Base-by-base conservation (phyloP, 37 sponge, comb jelly and placozoan species). In the Eunapius fragilis region DNA sequence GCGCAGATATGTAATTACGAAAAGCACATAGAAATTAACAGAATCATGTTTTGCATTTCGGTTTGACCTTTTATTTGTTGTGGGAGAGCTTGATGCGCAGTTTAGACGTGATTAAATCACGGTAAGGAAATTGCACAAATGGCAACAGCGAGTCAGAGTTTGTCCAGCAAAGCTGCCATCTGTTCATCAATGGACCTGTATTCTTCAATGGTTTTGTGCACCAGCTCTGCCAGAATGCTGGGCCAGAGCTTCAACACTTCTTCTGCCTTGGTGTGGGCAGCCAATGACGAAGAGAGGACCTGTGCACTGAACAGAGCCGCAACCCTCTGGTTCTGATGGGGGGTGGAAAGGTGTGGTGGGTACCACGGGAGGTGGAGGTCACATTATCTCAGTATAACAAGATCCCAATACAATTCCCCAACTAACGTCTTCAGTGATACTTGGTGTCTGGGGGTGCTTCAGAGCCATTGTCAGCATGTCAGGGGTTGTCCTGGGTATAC, bases 241-340 rank as follows among this genome's bases (percentile, higher is more conserved):
- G 91, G 91, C 91, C 91, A 94, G 0, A 88, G 69, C 36, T 70
- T 50, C 22, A 85, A 86, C 71, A 91, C 85, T 7, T 72, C 67
- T 70, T 50, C 41, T 24, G 71, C 34, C 68, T 84, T 87, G 10
- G 6, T 68, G 75, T 88, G 85, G 12, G 79, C 49, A 30, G 36
- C 25, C 50, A 92, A 67, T 47, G 92, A 80, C 70, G 80, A 70
- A 2, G 87, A 58, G 27, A 85, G 71, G 13, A 82, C 78, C 28
- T 76, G 45, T 27, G 48, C 13, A 50, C 49, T 71, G 30, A 86
- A 71, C 6, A n/a, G 24, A 0, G 34, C 33, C 14, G 85, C 91
- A 14, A 31, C 67, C 28, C 38, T 19, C 68, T 28, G 37, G 25
- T 73, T 76, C 23, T 19, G 26, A 68, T 71, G 45, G 27, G 37